These are phyloP conservation scores for Amphiprion clarkii DNA, from an alignment of 2,797 vertebrate species.

Conservation along the genomic window DNA sequence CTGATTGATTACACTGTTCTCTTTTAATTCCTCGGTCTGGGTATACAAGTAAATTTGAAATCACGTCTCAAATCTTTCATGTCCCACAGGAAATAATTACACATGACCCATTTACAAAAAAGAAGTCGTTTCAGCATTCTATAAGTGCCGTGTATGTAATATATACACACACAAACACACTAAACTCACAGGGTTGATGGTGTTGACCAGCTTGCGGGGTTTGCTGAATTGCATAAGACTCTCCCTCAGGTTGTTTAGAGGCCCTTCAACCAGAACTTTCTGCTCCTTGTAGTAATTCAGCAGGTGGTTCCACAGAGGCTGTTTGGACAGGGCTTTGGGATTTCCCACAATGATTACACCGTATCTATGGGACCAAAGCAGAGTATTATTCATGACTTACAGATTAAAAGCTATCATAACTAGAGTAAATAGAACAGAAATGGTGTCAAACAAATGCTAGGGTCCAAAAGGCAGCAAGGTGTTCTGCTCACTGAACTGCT, in stretches of 20 bases:
- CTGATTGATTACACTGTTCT: slow-evolving; percentile 29
- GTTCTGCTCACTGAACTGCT: background rate
- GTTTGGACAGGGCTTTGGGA: slow-evolving; percentile 97
- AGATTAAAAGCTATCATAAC: background rate
- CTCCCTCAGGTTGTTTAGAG: slow-evolving; percentile 97
- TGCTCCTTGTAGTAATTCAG: slow-evolving; percentile 99
- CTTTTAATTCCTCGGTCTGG: background rate
- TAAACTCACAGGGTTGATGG: slow-evolving; percentile 96
- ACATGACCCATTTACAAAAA: slow-evolving; percentile 24
- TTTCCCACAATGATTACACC: slow-evolving; percentile 99
- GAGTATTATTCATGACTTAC: background rate
- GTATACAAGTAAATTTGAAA: slow-evolving; percentile 1
- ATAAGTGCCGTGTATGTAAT: background rate
- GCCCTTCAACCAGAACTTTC: slow-evolving; percentile 98
- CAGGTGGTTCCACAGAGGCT: slow-evolving; percentile 98
- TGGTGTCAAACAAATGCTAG: no score
- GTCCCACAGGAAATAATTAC: slow-evolving; percentile 6
- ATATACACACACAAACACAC: background rate
- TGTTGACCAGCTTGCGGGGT: slow-evolving; percentile 97
- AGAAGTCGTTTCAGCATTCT: slow-evolving; percentile 12
- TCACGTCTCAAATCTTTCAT: slow-evolving; percentile 7
- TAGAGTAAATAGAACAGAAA: no score
- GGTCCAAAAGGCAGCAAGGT: background rate
- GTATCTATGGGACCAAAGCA: slow-evolving; percentile 82
- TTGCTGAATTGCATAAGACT: slow-evolving; percentile 99